Conservation (phyloP, 1,140 invertebrate species). For the Cydia fagiglandana region DNA sequence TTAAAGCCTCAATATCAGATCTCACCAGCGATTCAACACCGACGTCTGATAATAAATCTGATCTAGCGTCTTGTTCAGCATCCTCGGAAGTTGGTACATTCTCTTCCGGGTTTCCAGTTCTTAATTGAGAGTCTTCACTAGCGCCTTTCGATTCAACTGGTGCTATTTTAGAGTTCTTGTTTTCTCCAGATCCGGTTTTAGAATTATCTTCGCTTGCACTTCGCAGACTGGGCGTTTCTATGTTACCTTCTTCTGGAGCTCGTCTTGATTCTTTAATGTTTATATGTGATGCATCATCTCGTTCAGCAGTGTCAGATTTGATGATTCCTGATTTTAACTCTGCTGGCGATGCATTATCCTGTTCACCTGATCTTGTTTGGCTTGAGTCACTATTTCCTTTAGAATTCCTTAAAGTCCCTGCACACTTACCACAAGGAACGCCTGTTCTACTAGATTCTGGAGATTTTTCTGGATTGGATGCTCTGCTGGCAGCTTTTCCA, state of each 20-base stretch:
- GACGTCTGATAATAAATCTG: background rate
- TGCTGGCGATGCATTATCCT: background rate
- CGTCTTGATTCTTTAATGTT: conserved; percentile 10
- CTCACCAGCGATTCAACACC: background rate
- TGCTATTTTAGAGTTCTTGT: background rate
- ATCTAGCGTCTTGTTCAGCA: background rate
- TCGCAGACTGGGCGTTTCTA: background rate
- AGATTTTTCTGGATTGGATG: background rate
- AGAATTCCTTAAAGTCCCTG: background rate
- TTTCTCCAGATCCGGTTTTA: background rate
- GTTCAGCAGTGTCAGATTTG: background rate
- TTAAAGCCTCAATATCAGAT: background rate
- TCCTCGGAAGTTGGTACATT: background rate
- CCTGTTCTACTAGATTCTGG: background rate
- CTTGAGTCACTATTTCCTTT: background rate
- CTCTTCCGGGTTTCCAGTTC: background rate
- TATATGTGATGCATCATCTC: conserved; percentile 17
- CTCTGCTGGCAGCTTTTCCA: background rate
- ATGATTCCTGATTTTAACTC: background rate
- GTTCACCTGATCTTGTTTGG: background rate
- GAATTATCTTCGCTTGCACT: background rate
- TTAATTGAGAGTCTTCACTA: background rate
- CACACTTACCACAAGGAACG: background rate
- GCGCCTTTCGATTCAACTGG: background rate
- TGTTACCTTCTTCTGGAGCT: background rate